Base-by-base conservation (phyloP, 2,113 vertebrate genomes). In the Riparia riparia region DNA sequence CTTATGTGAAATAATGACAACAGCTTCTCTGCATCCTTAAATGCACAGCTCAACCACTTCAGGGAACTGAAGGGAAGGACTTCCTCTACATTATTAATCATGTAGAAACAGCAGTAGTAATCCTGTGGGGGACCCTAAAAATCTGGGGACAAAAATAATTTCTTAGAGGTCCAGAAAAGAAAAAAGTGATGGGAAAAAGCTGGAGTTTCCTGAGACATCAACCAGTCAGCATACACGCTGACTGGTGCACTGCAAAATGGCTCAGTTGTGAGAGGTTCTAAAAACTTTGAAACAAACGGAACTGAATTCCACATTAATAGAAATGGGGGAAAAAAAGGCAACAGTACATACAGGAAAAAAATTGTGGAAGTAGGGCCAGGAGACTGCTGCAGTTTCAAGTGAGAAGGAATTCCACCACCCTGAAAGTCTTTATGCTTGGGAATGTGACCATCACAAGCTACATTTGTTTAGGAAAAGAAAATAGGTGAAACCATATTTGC, bases 201-300 rank as follows among this genome's bases (percentile, higher is more conserved):
- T 37, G 26, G 34, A 72, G 7, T 76, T 68, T 45, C 45, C 39
- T 11, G 25, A 77, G 47, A 50, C n/a, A 9, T 45, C 1, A 10
- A 1, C 18, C n/a, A n/a, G n/a, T n/a, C n/a, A n/a, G n/a, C n/a
- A n/a, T 53, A 21, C 31, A 42, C 42, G 16, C 14, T 0, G 7
- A 21, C 31, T 76, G 24, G 14, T 42, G 20, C 4, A 28, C 19
- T 1, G 3, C 20, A 64, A 81, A 79, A 87, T 50, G 24, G 20
- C 14, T 86, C 25, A 34, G 18, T 6, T 1, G 3, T 70, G 63
- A 82, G 45, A 66, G 29, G 49, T 87, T 53, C 69, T 87, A 86
- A 92, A 70, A 86, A 47, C 45, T 84, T 73, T 66, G 39, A 47
- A 88, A 73, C 21, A 47, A 91, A 47, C 39, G 37, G 32, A 83